Percentiles rank a stretch among this genome's conserved stretches.
Evolutionary conservation across 2,113 vertebrate species (phyloP).

Genomic region (Tetrao urogallus): DNA sequence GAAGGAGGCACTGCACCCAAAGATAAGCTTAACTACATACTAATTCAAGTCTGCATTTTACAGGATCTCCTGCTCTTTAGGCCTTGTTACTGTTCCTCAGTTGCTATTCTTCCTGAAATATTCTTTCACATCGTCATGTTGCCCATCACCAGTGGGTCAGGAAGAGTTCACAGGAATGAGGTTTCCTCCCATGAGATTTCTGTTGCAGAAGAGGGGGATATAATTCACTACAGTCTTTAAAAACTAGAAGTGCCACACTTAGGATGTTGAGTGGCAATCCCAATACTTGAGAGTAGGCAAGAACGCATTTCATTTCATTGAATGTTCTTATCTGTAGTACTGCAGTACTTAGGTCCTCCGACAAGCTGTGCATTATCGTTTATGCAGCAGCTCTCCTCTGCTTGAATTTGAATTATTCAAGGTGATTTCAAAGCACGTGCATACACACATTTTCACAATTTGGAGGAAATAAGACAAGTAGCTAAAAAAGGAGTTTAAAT

Average conservation of each 20-base stretch:
- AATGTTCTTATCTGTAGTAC: constrained; percentile 52
- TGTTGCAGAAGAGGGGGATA: not conserved
- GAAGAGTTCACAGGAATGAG: not conserved
- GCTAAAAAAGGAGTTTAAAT: not conserved
- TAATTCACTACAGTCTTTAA: constrained; percentile 33
- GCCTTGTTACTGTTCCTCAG: not conserved
- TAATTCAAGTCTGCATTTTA: constrained; percentile 38
- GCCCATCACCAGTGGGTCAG: not conserved
- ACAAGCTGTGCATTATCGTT: constrained; percentile 4
- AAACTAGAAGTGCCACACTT: constrained; percentile 30
- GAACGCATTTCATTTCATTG: constrained; percentile 15
- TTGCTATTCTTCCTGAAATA: not conserved
- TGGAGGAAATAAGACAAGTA: not conserved
- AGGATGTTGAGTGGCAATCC: constrained; percentile 41
- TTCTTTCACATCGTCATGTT: not conserved
- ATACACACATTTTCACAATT: not conserved
- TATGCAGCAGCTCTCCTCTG: not conserved
- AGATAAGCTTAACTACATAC: constrained; percentile 7
- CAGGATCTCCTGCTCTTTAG: constrained; percentile 12
- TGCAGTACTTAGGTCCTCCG: not conserved
- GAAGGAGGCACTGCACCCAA: not conserved
- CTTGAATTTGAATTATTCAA: not conserved
- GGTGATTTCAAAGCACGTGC: not conserved
- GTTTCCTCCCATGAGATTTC: not conserved
- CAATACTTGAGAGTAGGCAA: constrained; percentile 30